A percentile compares a stretch with the other conserved stretches of the same genome.
phyloP scores from a whole-genome alignment of 2,888 invertebrate genomes.

The Perdita meconis region DNA sequence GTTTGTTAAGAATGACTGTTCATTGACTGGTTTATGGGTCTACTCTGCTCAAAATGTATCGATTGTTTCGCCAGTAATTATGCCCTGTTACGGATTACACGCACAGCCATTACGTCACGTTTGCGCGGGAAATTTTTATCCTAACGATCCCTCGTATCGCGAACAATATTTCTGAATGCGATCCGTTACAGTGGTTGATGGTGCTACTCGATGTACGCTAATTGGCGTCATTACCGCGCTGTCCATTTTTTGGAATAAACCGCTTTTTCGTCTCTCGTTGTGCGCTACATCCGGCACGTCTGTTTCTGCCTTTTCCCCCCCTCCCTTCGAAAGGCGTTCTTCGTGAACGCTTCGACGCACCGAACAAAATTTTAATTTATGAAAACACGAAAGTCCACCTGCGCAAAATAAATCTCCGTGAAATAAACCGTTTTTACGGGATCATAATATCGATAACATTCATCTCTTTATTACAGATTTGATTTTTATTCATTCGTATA shows the following conservation, averaged over 20 bases:
- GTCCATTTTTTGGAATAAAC: slow-evolving; percentile 47
- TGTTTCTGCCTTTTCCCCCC: slow-evolving; percentile 13
- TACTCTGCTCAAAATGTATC: slow-evolving; percentile 48
- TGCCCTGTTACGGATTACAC: slow-evolving; percentile 27
- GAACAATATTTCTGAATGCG: slow-evolving; percentile 45
- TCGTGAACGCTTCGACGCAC: slow-evolving; percentile 8
- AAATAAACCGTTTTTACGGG: not conserved
- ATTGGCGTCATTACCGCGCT: slow-evolving; percentile 55
- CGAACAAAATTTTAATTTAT: slow-evolving; percentile 3
- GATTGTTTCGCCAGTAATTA: slow-evolving; percentile 44
- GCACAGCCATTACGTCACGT: slow-evolving; percentile 50
- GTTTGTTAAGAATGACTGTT: slow-evolving; percentile 15
- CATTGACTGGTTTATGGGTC: slow-evolving; percentile 24
- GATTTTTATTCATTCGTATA: too few relatives aligned
- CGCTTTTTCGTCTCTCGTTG: slow-evolving; percentile 31
- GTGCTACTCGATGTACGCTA: slow-evolving; percentile 46
- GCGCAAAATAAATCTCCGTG: too few relatives aligned
- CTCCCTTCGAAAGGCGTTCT: slow-evolving; percentile 20
- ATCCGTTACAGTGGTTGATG: slow-evolving; percentile 32
- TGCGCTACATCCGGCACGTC: slow-evolving; percentile 10
- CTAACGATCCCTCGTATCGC: slow-evolving; percentile 38
- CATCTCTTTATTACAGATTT: not conserved
- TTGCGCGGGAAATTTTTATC: slow-evolving; percentile 50
- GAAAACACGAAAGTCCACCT: not conserved
- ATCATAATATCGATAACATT: not conserved